These are phyloP conservation scores for Troides aeacus DNA, from an alignment of 2,888 invertebrate species.

Conservation along the genomic window DNA sequence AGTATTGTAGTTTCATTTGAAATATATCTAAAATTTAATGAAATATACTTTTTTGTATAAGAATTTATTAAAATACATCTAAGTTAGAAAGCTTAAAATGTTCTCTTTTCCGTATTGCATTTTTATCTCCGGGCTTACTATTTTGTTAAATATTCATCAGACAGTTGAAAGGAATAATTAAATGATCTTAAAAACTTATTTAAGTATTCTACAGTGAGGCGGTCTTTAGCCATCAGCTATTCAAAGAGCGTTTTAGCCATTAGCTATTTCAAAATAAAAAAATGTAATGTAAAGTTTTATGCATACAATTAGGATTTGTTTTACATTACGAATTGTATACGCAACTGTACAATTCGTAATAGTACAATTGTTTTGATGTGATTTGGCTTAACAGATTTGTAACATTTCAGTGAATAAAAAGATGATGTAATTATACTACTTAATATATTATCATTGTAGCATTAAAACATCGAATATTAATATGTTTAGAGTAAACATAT, in stretches of 20 bases:
- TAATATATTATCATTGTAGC: too few relatives aligned
- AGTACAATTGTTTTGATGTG: too few relatives aligned
- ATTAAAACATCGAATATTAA: too few relatives aligned
- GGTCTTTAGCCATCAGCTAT: slow-evolving; percentile 62
- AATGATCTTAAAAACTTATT: slow-evolving; percentile 72
- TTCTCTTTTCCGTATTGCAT: slow-evolving; percentile 26
- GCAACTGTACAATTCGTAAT: too few relatives aligned
- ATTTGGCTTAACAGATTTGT: too few relatives aligned
- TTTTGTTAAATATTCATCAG: slow-evolving; percentile 67
- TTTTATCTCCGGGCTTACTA: slow-evolving; percentile 39
- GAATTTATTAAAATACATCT: neutral
- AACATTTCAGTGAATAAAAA: too few relatives aligned
- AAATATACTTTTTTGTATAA: neutral
- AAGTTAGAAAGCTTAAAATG: slow-evolving; percentile 1
- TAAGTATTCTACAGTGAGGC: slow-evolving; percentile 61
- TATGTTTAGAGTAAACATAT: too few relatives aligned
- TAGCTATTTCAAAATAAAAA: slow-evolving; percentile 42
- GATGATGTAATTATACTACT: too few relatives aligned
- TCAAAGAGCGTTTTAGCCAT: slow-evolving; percentile 67
- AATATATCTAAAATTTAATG: too few relatives aligned
- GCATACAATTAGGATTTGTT: neutral
- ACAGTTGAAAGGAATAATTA: slow-evolving; percentile 65
- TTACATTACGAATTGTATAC: neutral
- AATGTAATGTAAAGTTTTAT: slow-evolving; percentile 11
- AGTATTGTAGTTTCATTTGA: too few relatives aligned